These are phyloP conservation scores for Apostichopus leukothele DNA, from an alignment of 53 echinoderm and acorn worm species.

Conservation along the genomic window DNA sequence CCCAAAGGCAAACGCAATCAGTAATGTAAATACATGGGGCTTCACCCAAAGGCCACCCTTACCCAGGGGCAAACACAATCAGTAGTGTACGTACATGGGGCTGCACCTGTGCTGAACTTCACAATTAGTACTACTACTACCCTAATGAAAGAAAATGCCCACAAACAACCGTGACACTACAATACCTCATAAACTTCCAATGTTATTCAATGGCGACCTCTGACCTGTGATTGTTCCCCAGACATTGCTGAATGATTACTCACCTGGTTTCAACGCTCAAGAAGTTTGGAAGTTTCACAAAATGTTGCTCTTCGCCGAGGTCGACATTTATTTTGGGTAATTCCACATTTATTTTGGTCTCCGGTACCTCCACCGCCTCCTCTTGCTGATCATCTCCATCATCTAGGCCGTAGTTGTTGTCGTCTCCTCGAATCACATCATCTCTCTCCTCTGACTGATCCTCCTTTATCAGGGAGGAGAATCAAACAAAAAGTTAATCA, in stretches of 20 bases:
- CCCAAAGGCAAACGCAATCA: too few species aligned
- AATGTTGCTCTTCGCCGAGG: slow-evolving; percentile 91
- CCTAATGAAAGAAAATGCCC: too few species aligned
- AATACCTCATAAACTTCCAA: too few species aligned
- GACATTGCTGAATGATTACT: not conserved
- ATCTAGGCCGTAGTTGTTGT: slow-evolving; percentile 40
- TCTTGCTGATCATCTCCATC: slow-evolving; percentile 65
- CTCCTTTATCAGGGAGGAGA: not conserved
- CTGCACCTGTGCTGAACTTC: too few species aligned
- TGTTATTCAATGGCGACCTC: too few species aligned
- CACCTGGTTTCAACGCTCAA: slow-evolving; percentile 97
- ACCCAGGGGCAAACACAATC: too few species aligned
- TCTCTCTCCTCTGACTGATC: slow-evolving; percentile 56
- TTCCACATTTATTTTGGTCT: slow-evolving; percentile 90
- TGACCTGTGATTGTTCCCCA: too few species aligned
- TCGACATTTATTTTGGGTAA: slow-evolving; percentile 82
- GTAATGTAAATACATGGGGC: too few species aligned
- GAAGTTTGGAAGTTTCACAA: slow-evolving; percentile 97
- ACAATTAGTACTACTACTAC: too few species aligned
- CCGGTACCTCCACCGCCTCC: slow-evolving; percentile 66
- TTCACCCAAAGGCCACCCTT: too few species aligned
- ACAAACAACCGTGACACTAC: too few species aligned
- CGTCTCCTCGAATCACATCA: slow-evolving; percentile 62
- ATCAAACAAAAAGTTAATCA: not conserved
- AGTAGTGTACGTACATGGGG: too few species aligned